phyloP scores from a whole-genome alignment of 2,888 invertebrate species.

The Hypercompe scribonia region DNA sequence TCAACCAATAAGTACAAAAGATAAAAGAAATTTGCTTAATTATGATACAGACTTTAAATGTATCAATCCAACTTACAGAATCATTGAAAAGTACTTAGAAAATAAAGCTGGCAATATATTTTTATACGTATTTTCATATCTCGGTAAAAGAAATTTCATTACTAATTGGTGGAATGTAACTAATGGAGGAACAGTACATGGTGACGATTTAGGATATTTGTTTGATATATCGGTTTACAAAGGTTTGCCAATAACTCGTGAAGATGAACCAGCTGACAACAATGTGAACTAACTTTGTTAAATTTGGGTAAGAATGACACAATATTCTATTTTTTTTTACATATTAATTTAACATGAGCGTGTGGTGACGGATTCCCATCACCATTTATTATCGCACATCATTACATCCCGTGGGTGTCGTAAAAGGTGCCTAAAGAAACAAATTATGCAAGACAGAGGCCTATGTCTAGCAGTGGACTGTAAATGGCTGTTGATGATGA shows the following conservation, averaged over 20 bases:
- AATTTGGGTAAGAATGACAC: constrained; percentile 61
- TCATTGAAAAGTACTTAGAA: constrained; percentile 53
- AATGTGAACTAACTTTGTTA: constrained; percentile 76
- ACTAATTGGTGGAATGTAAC: neutral
- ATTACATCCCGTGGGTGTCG: no score
- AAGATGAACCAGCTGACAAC: constrained; percentile 69
- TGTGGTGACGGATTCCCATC: no score
- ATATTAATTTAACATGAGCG: no score
- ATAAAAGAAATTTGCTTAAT: constrained; percentile 47
- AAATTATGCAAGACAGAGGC: no score
- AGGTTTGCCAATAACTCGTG: constrained; percentile 33
- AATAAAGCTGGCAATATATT: constrained; percentile 54
- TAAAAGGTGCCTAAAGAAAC: no score
- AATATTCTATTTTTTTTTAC: constrained; percentile 26
- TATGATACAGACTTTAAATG: constrained; percentile 65
- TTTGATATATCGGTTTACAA: constrained; percentile 52
- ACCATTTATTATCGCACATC: no score
- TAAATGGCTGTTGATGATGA: no score
- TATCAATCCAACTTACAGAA: constrained; percentile 59
- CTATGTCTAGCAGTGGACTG: no score
- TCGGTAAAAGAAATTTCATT: constrained; percentile 5
- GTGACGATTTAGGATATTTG: constrained; percentile 68
- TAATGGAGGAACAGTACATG: constrained; percentile 46
- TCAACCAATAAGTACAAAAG: constrained; percentile 37
- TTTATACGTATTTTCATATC: constrained; percentile 67